Evolutionary conservation across 2,113 vertebrate genomes (phyloP).

Genomic region (Pachyramphus minor): DNA sequence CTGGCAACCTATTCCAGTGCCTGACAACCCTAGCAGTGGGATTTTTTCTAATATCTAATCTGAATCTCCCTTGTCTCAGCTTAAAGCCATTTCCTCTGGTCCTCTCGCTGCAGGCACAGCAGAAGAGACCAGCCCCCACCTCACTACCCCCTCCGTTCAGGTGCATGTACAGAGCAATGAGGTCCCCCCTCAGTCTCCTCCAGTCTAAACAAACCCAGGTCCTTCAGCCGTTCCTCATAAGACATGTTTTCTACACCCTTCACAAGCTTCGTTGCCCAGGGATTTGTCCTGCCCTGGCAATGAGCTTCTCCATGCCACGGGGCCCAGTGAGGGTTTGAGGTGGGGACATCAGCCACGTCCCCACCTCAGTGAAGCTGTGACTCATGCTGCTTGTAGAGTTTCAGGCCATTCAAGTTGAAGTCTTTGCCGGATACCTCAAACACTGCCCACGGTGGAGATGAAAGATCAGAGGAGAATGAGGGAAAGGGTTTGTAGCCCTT

Average conservation of each 20-base stretch:
- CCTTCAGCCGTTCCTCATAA: not conserved
- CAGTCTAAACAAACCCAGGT: not conserved
- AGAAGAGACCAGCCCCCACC: rapidly evolving
- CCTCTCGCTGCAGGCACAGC: rapidly evolving
- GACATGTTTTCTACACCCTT: not conserved
- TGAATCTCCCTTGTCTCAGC: not conserved
- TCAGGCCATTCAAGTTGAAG: not conserved
- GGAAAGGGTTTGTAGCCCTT: not conserved
- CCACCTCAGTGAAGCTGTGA: not conserved
- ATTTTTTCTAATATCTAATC: not conserved
- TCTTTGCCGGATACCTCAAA: not conserved
- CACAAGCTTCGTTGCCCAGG: too few species aligned
- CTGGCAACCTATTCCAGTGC: not conserved
- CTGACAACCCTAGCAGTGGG: not conserved
- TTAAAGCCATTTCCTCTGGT: not conserved
- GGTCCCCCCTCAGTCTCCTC: not conserved
- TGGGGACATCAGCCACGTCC: rapidly evolving
- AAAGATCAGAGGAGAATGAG: not conserved
- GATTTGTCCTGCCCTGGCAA: not conserved
- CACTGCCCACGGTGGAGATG: not conserved
- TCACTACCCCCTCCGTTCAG: not conserved
- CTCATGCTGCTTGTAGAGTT: not conserved
- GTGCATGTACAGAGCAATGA: not conserved
- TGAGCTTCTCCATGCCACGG: rapidly evolving
- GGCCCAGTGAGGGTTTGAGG: not conserved